These are phyloP conservation scores for Morphnarchus princeps DNA, from an alignment of 2,113 vertebrate species.

Conservation along the genomic window DNA sequence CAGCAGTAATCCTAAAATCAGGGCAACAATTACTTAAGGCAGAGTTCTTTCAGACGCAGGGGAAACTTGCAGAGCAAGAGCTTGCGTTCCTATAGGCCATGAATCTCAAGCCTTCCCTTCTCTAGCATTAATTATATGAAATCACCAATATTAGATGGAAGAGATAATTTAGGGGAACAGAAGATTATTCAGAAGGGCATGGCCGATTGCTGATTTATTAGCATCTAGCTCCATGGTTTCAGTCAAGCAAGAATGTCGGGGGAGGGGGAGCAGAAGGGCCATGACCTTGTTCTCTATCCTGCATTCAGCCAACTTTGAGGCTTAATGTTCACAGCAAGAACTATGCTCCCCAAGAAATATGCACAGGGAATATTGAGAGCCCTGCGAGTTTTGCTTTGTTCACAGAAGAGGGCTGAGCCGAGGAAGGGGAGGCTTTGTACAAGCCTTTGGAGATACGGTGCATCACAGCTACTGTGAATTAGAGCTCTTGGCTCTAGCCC, in stretches of 20 bases:
- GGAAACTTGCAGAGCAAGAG: neutral
- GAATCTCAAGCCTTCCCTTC: neutral
- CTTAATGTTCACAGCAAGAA: neutral
- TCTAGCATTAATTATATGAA: constrained; percentile 39
- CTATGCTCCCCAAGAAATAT: neutral
- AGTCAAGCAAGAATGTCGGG: neutral
- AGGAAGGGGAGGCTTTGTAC: neutral
- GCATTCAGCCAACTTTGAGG: neutral
- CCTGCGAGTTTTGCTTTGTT: neutral
- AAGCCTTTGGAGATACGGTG: neutral
- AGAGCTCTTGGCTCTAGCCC: neutral
- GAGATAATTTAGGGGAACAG: constrained; percentile 2
- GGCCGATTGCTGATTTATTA: constrained; percentile 18
- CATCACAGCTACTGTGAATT: neutral
- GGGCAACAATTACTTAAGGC: constrained; percentile 41
- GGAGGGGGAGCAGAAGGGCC: neutral
- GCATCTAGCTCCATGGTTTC: neutral
- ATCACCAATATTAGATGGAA: neutral
- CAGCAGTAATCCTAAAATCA: constrained; percentile 26
- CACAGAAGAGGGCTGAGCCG: neutral
- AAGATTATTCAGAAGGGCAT: constrained; percentile 6
- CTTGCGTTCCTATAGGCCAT: constrained; percentile 10
- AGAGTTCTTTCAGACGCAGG: constrained; percentile 9
- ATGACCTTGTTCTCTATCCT: neutral
- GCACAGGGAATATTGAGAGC: neutral